Evolutionary conservation across 92 coral and sea anemone species (phyloP), one percentile per base, ranked within the genome.

Genomic region (Phenganax marumi): DNA sequence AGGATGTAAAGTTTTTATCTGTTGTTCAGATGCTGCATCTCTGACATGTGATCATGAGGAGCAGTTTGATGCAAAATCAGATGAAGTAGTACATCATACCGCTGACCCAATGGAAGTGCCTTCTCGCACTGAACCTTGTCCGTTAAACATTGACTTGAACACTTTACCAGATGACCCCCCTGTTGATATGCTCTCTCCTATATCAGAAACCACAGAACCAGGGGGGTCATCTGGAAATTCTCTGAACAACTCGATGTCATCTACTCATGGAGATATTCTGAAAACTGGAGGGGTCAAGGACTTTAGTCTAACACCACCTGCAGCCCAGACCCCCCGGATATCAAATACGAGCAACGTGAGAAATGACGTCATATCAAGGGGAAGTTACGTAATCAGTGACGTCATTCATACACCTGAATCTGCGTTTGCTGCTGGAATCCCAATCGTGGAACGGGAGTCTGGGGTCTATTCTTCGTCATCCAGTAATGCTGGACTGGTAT

Each of bases 381-480:
- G 98, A n/a, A 94, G 98, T 75, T 94, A 92, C 68, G 85, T 97
- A 3, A 93, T 94, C 19, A 90, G 83, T 64, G 90, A 89, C 8
- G 90, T 18, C 70, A 46, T 10, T 18, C 70, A 90, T 77, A 87
- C 98, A 16, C 81, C 83, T 43, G 98, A 92, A 85, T 87, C 98
- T 13, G 98, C 98, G 46, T 85, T 87, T 72, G 98, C 98, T 53
- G 97, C 97, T 68, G 98, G 98, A 43, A 89, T 94, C 73, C 98
- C 98, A 16, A 93, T 94, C n/a, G 91, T 93, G 71, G 92, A 87
- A 18, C 63, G 72, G 3, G 56, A 47, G 63, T 61, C 79, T 9
- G 6, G 26, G 24, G 63, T n/a, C 11, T 55, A 24, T 52, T 19
- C 47, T 47, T 16, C 13, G 6, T 11, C 58, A 8, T 74, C 79